Evolutionary conservation across 2,888 invertebrate species (phyloP).

Genomic region (Patella ulyssiponensis): DNA sequence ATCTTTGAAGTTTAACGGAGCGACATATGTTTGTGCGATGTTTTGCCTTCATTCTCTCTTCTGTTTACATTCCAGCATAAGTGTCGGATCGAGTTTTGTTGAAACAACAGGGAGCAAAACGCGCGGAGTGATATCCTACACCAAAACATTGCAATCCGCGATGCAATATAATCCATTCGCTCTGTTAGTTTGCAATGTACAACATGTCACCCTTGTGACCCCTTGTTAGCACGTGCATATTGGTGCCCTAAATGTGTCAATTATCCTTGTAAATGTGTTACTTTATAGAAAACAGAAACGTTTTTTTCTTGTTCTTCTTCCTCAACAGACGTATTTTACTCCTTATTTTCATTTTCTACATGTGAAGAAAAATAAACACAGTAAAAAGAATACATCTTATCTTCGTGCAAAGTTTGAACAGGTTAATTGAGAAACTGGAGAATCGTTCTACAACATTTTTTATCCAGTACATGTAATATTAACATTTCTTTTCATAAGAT

Average conservation of each 20-base stretch:
- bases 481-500: too few species aligned
- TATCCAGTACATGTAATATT: too few species aligned
- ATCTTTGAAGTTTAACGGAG: neutral
- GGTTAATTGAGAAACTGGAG: too few species aligned
- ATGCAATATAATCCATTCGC: constrained; percentile 21
- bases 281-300: neutral
- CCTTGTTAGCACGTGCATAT: neutral
- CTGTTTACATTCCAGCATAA: constrained; percentile 11
- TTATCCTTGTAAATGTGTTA: neutral
- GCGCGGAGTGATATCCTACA: constrained; percentile 23
- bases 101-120: constrained; percentile 11
- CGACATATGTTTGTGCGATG: neutral
- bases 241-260: constrained; percentile 9
- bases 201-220: constrained; percentile 5
- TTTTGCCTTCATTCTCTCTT: neutral
- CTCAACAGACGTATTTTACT: neutral
- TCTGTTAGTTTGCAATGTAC: constrained; percentile 2
- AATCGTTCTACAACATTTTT: too few species aligned
- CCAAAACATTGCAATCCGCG: constrained; percentile 33
- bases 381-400: too few species aligned
- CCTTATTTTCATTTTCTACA: neutral
- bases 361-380: too few species aligned
- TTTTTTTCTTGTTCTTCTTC: neutral
- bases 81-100: constrained; percentile 26
- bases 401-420: too few species aligned